phyloP scores from a whole-genome alignment of 2,888 invertebrate genomes.

The Hydriomena furcata region DNA sequence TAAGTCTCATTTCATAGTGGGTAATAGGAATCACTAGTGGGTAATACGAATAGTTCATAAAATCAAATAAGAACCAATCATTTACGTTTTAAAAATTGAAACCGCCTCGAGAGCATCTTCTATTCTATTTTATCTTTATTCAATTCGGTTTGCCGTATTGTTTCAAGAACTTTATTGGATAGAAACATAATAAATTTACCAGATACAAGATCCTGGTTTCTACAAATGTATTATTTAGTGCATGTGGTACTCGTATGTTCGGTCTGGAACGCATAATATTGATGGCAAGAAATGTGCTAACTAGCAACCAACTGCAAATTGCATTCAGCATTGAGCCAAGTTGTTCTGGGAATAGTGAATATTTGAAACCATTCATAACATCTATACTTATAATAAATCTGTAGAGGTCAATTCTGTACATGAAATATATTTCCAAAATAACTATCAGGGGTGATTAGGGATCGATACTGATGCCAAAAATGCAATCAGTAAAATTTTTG shows the following conservation, averaged over 20 bases:
- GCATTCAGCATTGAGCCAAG: constrained; percentile 15
- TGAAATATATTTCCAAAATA: no score
- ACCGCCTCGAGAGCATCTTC: constrained; percentile 4
- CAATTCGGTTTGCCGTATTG: not conserved
- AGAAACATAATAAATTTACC: constrained; percentile 8
- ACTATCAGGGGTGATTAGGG: no score
- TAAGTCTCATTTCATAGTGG: no score
- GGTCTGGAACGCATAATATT: not conserved
- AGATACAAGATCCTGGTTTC: not conserved
- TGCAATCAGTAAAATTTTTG: no score
- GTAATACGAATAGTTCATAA: no score
- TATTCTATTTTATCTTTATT: constrained; percentile 5
- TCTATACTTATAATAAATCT: no score
- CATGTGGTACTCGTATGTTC: not conserved
- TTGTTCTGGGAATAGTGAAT: constrained; percentile 18
- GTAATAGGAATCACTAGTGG: no score
- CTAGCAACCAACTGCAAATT: not conserved
- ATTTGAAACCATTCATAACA: constrained; percentile 21
- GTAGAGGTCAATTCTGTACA: no score
- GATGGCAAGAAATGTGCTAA: constrained; percentile 6
- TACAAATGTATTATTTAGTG: constrained; percentile 1
- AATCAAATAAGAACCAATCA: no score
- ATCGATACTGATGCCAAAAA: no score
- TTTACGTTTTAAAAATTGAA: no score
- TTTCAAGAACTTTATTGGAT: constrained; percentile 4